These are phyloP conservation scores for Propithecus coquereli DNA, from an alignment of 2,113 vertebrate genomes.

Conservation along the genomic window DNA sequence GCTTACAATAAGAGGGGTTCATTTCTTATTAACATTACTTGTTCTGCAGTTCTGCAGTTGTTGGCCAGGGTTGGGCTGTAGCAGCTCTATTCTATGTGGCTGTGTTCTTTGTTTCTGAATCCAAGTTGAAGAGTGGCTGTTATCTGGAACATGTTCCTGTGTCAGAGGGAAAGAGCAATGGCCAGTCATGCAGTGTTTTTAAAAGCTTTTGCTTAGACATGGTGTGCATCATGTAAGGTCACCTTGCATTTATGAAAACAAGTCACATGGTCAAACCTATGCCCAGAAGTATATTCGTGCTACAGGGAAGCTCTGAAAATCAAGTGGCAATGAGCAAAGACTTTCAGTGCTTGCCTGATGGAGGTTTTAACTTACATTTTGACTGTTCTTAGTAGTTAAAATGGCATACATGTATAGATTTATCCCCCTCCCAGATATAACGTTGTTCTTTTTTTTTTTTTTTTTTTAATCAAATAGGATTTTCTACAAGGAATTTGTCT, in stretches of 20 bases:
- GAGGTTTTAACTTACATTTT: background rate
- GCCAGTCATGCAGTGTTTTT: background rate
- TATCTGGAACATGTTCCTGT: background rate
- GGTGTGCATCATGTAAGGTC: background rate
- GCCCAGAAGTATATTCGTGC: background rate
- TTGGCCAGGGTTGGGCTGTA: background rate
- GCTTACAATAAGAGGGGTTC: background rate
- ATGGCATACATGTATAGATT: background rate
- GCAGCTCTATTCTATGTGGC: background rate
- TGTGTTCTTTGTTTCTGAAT: background rate
- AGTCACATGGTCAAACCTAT: fast-evolving
- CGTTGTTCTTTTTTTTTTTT: background rate
- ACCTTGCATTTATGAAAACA: background rate
- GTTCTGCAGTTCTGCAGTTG: background rate
- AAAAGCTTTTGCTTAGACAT: background rate
- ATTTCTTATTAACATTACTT: background rate
- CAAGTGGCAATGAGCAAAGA: background rate
- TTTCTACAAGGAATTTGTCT: conserved; percentile 91
- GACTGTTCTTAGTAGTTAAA: background rate
- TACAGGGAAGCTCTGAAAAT: background rate
- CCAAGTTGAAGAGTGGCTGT: background rate
- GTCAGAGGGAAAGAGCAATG: background rate
- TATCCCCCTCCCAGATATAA: background rate
- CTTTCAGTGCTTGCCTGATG: background rate
- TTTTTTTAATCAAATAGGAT: conserved; percentile 83